Evolutionary conservation across 2,113 vertebrate genomes (phyloP).

Genomic region (Halcyon senegalensis): DNA sequence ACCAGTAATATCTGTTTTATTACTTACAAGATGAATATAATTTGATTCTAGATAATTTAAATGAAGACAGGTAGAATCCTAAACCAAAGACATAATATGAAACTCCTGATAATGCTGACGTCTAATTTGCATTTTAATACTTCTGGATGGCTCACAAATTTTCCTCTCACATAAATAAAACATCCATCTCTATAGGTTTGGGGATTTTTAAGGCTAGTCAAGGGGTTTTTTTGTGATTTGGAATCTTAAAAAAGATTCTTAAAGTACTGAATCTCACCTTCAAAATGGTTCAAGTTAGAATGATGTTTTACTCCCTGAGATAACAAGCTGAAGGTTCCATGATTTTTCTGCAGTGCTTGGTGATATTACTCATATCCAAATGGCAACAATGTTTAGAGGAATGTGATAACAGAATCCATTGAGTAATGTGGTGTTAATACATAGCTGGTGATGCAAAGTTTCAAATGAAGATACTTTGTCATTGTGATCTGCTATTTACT

Average conservation of each 20-base stretch:
- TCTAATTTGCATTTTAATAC: background rate
- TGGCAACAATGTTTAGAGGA: background rate
- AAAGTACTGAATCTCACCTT: background rate
- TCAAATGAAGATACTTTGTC: background rate
- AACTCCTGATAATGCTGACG: background rate
- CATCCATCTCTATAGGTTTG: background rate
- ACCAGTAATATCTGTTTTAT: background rate
- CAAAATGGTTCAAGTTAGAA: background rate
- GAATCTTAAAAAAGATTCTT: background rate
- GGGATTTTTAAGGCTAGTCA: background rate
- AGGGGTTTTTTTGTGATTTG: background rate
- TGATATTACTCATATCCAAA: slow-evolving; percentile 18
- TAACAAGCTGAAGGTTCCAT: background rate
- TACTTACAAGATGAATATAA: background rate
- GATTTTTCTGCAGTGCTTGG: background rate
- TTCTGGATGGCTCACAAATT: background rate
- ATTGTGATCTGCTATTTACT: background rate
- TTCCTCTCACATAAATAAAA: background rate
- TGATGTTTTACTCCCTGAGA: background rate
- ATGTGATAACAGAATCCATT: background rate
- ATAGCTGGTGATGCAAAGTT: background rate
- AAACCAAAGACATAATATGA: background rate
- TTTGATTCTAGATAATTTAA: background rate
- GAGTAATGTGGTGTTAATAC: background rate
- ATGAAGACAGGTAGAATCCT: background rate